Evolutionary conservation across 2,797 vertebrate genomes (phyloP), one percentile per base, ranked within the genome.

Genomic region (Emydoidea blandingii): DNA sequence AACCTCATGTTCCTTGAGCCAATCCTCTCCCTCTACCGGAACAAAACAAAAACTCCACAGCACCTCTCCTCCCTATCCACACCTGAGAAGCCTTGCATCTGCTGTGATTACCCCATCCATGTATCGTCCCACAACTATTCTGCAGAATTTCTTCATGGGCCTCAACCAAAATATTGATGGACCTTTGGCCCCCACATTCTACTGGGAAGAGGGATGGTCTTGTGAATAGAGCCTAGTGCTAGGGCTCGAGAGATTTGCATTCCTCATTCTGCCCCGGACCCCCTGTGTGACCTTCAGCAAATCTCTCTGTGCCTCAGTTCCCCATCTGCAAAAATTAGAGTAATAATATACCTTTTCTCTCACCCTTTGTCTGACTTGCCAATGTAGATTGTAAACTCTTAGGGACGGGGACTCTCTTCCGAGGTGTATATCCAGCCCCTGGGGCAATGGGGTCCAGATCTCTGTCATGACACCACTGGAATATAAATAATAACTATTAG

Each of bases 401-500:
- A 59, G 15, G 12, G 79, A 54, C 12, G 16, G 37, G 92, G 76
- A 74, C 12, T n/a, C 4, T 83, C 41, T 91, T 12, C 23, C 44
- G 62, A 27, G 2, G 14, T 53, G 34, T 41, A 80, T 29, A 59
- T 57, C 81, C 18, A 57, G 27, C 76, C 37, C 72, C 15, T 68
- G 21, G 34, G 50, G 12, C 65, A 49, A 54, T 50, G 50, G 29
- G 89, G 25, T 68, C 81, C 62, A 90, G 83, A 37, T 62, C 44
- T 88, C 47, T 53, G n/a, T 81, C 79, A 91, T 95, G 72, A 15
- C 76, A 87, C 31, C 37, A 52, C 10, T 95, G 84, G 92, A 88
- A 87, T 87, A 25, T 88, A 90, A 93, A 34, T 74, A 94, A 25
- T 79, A 93, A 85, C 79, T 87, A 80, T 93, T 94, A 91, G 53